phyloP scores from a whole-genome alignment of 2,888 invertebrate species.

The Theretra japonica region DNA sequence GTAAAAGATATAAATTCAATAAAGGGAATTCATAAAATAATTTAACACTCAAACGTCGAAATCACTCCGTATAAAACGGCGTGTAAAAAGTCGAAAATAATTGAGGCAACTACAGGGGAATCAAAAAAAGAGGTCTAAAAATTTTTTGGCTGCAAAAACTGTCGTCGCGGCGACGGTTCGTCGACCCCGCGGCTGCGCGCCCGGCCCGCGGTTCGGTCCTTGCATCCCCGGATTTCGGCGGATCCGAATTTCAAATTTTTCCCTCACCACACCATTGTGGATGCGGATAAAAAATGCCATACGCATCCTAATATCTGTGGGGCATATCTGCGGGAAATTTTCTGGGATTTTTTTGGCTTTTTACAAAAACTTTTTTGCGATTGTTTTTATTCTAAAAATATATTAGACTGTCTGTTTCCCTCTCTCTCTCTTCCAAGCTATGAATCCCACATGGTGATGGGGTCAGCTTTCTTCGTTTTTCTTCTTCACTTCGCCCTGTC shows the following conservation, averaged over 20 bases:
- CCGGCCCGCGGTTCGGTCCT: conserved; percentile 53
- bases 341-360: background rate
- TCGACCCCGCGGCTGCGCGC: conserved; percentile 56
- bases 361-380: no score
- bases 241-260: conserved; percentile 83
- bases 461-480: no score
- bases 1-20: conserved; percentile 19
- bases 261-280: conserved; percentile 53
- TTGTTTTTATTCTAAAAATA: no score
- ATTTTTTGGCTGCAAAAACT: conserved; percentile 66
- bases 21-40: conserved; percentile 50
- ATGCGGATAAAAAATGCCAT: conserved; percentile 22
- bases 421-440: no score
- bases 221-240: conserved; percentile 70
- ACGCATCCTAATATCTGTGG: conserved; percentile 10
- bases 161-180: conserved; percentile 69
- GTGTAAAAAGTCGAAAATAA: conserved; percentile 80
- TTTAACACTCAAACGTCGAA: conserved; percentile 72
- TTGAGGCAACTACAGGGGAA: conserved; percentile 65
- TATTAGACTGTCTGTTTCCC: no score
- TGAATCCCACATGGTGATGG: no score
- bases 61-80: conserved; percentile 43
- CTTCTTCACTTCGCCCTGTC: no score
- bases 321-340: conserved; percentile 14
- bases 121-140: conserved; percentile 28